phyloP scores from a whole-genome alignment of 2,113 vertebrate genomes.

The Anolis carolinensis region DNA sequence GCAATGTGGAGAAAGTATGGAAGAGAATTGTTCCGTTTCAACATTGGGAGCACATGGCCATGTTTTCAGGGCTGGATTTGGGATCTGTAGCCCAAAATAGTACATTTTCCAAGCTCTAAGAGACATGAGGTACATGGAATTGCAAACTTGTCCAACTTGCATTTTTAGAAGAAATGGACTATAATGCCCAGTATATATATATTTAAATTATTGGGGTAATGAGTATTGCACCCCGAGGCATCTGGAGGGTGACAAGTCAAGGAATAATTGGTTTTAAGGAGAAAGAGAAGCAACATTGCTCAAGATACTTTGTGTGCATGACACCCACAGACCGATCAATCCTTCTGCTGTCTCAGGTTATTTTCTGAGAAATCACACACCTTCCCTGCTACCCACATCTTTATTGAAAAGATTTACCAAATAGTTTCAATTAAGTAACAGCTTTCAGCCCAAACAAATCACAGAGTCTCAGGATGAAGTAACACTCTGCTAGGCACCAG shows the following conservation, averaged over 20 bases:
- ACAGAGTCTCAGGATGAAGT: neutral
- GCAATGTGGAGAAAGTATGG: no score
- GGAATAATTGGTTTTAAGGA: neutral
- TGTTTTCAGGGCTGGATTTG: no score
- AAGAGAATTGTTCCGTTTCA: no score
- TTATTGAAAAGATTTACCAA: neutral
- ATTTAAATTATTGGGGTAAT: no score
- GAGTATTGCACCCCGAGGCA: neutral
- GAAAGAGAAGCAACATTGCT: neutral
- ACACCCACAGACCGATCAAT: neutral
- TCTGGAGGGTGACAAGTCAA: neutral
- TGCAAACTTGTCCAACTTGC: no score
- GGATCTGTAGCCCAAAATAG: no score
- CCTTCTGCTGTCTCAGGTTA: neutral
- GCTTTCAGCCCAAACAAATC: neutral
- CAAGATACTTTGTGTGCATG: neutral
- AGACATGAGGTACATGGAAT: no score
- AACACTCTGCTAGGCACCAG: neutral
- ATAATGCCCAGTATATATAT: no score
- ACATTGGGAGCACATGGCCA: no score
- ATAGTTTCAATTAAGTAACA: neutral
- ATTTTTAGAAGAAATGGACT: no score
- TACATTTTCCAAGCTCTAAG: no score
- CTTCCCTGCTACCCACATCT: neutral
- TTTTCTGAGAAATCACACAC: neutral